A percentile compares a stretch with the other conserved stretches of the same genome.
Evolutionary conservation across 1,140 invertebrate genomes (phyloP).

Genomic region (Ceratoteleas bidentatus): DNA sequence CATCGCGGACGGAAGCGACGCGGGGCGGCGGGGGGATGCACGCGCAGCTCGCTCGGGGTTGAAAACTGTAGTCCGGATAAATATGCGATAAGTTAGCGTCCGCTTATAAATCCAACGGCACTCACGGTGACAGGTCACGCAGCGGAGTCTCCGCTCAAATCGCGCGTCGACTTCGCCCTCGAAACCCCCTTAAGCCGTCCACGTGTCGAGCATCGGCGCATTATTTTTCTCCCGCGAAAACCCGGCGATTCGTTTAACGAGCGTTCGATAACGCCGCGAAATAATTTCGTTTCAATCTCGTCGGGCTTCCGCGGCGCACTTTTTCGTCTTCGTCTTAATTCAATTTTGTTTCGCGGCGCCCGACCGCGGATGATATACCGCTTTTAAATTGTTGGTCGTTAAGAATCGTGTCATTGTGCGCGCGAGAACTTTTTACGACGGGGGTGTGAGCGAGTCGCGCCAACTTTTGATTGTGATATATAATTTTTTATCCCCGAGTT

Average conservation of each 20-base stretch:
- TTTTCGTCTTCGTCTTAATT: constrained; percentile 19
- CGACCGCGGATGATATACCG: constrained; percentile 19
- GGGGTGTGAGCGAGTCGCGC: not conserved
- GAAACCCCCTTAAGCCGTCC: constrained; percentile 48
- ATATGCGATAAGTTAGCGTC: constrained; percentile 81
- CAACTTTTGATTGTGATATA: constrained; percentile 35
- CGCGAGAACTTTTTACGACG: constrained; percentile 20
- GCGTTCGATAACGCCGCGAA: constrained; percentile 13
- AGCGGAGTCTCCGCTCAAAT: constrained; percentile 71
- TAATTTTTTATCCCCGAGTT: constrained; percentile 28
- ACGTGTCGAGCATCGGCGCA: constrained; percentile 29
- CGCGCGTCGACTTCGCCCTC: constrained; percentile 50
- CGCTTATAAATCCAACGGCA: constrained; percentile 79
- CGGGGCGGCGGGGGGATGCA: constrained; percentile 12
- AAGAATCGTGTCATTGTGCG: constrained; percentile 32
- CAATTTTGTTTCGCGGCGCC: constrained; percentile 18
- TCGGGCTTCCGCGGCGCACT: not conserved
- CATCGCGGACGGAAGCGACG: constrained; percentile 27
- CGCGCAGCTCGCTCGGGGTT: constrained; percentile 41
- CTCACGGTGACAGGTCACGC: constrained; percentile 81
- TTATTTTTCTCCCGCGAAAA: constrained; percentile 37
- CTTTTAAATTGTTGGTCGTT: constrained; percentile 41
- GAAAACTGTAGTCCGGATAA: constrained; percentile 73
- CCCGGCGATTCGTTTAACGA: constrained; percentile 32
- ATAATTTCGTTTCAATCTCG: constrained; percentile 17